phyloP scores from a whole-genome alignment of 2,113 vertebrate genomes.

The Hepsetus odoe region DNA sequence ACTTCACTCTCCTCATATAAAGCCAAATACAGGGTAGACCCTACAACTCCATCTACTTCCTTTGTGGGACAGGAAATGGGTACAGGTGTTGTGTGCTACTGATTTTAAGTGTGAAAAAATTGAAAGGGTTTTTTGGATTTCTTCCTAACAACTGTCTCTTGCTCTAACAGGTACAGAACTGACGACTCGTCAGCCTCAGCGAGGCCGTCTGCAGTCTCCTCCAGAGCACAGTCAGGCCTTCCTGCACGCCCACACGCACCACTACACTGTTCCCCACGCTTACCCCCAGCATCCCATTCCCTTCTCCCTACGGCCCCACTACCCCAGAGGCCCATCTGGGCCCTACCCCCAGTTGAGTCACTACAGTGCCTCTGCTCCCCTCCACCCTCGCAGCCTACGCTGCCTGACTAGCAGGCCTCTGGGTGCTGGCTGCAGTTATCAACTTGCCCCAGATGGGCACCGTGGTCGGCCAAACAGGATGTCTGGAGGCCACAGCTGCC shows the following conservation, averaged over 20 bases:
- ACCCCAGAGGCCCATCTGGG: constrained; percentile 73
- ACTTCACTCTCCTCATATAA: no score
- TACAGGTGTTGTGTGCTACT: no score
- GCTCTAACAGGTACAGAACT: constrained; percentile 60
- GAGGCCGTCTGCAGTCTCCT: constrained; percentile 66
- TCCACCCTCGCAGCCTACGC: constrained; percentile 77
- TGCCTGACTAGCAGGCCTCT: constrained; percentile 77
- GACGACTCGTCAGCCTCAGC: constrained; percentile 66
- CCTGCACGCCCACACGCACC: constrained; percentile 85
- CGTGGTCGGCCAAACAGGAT: constrained; percentile 72
- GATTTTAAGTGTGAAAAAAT: background rate
- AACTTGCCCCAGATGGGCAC: constrained; percentile 61
- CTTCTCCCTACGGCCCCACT: constrained; percentile 77
- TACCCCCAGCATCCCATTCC: constrained; percentile 75
- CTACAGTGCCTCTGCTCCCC: constrained; percentile 79
- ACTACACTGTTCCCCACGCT: constrained; percentile 80
- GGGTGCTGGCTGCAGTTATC: constrained; percentile 70
- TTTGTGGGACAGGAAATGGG: no score
- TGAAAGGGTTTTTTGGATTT: no score
- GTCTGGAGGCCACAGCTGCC: constrained; percentile 60
- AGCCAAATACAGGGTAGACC: no score
- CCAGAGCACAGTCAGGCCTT: constrained; percentile 82
- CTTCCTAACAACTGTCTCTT: background rate
- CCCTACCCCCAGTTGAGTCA: constrained; percentile 76
- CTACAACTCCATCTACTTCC: no score